Base-by-base conservation (phyloP, 1,140 invertebrate genomes). In the Planococcus citri region DNA sequence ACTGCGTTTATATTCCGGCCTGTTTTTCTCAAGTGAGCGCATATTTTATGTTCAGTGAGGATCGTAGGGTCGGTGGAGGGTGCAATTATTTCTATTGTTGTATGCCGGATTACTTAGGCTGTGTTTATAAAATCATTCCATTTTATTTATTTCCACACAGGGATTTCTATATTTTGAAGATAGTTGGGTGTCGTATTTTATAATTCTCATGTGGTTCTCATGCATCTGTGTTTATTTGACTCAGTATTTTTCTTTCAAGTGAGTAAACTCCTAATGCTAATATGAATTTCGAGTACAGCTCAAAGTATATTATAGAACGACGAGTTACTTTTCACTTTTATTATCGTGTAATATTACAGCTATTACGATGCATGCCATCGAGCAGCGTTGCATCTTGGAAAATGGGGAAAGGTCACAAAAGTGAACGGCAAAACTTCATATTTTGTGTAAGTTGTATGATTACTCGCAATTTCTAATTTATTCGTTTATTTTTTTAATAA, bases 301-400 rank as follows among this genome's bases (percentile, higher is more conserved):
- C n/a, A n/a, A n/a, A n/a, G n/a, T n/a, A n/a, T n/a, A n/a, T n/a
- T n/a, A n/a, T n/a, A n/a, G n/a, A n/a, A n/a, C n/a, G n/a, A n/a
- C n/a, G n/a, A 60, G 6, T 8, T 37, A 37, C 14, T 14, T 37
- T 37, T 60, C 57, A 60, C 4, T 60, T 20, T 60, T 9, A 9
- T 6, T n/a, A 8, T 60, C 4, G 8, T 20, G 21, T 37, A 17
- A 24, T 64, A 14, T 64, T 64, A 14, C 17, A 74, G 73, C n/a
- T 92, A 94, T 76, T 89, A 91, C 74, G 94, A 98, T 79, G 86
- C 90, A n/a, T 80, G 96, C 33, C 95, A 98, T 76, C 82, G 89
- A 75, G 88, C 92, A 70, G 89, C 94, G 0, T 77, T 93, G 21
- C 95, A 98, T 79, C 82, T 97, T 12, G 95, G 95, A 12, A 83